Conservation (phyloP, 92 coral and sea anemone genomes). For the Palythoa grandiflora region DNA sequence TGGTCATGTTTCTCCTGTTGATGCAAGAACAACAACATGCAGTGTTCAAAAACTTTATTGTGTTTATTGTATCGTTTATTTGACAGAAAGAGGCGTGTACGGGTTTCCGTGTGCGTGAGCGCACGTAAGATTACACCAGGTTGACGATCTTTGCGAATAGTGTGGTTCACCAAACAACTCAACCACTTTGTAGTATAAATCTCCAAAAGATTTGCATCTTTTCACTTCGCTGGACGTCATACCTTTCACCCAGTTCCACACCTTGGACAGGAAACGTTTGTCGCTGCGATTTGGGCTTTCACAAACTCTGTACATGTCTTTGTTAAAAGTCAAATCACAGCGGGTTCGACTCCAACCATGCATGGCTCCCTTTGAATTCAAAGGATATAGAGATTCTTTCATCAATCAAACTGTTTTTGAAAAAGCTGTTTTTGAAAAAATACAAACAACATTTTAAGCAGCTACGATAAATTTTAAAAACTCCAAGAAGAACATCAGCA, state of each 20-base stretch:
- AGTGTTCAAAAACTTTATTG: too few species aligned
- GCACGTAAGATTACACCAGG: slow-evolving; percentile 77
- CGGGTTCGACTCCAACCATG: background rate
- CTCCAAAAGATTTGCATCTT: slow-evolving; percentile 65
- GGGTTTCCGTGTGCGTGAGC: slow-evolving; percentile 66
- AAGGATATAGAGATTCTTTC: background rate
- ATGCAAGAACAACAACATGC: too few species aligned
- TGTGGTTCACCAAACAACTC: slow-evolving; percentile 56
- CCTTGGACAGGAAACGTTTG: slow-evolving; percentile 51
- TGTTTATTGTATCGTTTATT: too few species aligned
- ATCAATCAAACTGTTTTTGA: too few species aligned
- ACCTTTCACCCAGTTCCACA: slow-evolving; percentile 54
- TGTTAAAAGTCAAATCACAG: slow-evolving; percentile 68
- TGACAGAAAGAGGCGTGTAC: background rate
- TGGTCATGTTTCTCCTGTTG: too few species aligned
- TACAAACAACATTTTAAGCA: too few species aligned
- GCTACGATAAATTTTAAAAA: too few species aligned
- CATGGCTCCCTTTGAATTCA: background rate
- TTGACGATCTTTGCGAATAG: slow-evolving; percentile 61
- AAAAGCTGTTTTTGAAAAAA: too few species aligned
- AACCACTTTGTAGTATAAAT: slow-evolving; percentile 73
- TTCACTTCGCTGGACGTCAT: slow-evolving; percentile 37
- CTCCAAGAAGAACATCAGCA: too few species aligned
- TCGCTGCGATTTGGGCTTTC: slow-evolving; percentile 19
- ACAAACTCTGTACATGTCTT: slow-evolving; percentile 66